These are phyloP conservation scores for Aulostomus chinensis DNA, from an alignment of 2,797 vertebrate genomes.

Conservation along the genomic window DNA sequence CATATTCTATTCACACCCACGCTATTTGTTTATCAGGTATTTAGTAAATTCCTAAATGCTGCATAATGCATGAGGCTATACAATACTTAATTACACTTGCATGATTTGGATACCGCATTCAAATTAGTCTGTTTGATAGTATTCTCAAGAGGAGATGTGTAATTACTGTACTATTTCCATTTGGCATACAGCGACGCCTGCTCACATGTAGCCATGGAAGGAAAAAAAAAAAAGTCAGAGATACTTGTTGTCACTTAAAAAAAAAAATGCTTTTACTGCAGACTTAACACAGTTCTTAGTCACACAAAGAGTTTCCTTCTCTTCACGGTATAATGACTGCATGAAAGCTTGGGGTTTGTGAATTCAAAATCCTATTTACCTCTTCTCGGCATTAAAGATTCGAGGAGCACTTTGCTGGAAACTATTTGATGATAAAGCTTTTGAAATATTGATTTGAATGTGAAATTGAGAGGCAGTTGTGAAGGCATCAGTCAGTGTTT, in stretches of 20 bases:
- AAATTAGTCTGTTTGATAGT: conserved; percentile 65
- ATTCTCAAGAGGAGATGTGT: conserved; percentile 63
- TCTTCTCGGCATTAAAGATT: conserved; percentile 56
- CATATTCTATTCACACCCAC: conserved; percentile 41
- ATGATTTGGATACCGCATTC: conserved; percentile 65
- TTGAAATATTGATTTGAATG: conserved; percentile 73
- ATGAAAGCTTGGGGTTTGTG: conserved; percentile 49
- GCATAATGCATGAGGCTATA: conserved; percentile 69
- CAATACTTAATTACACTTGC: conserved; percentile 72
- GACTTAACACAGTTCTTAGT: conserved; percentile 33
- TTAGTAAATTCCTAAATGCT: conserved; percentile 60
- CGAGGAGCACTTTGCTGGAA: conserved; percentile 50
- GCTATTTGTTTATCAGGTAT: conserved; percentile 70
- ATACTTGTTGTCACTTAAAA: conserved; percentile 30
- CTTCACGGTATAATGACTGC: conserved; percentile 46
- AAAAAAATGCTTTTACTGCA: conserved; percentile 20
- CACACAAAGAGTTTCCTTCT: conserved; percentile 33
- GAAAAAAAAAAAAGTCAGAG: conserved; percentile 39
- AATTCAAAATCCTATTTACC: conserved; percentile 68
- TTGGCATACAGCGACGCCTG: conserved; percentile 42
- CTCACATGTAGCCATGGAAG: too few relatives aligned
- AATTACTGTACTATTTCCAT: conserved; percentile 69
- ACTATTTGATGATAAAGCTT: conserved; percentile 71
- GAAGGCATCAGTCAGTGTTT: conserved; percentile 54
- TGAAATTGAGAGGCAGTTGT: conserved; percentile 61